Evolutionary conservation across 2,888 invertebrate genomes (phyloP), one percentile per base, ranked within the genome.

Genomic region (Dryadula phaetusa): DNA sequence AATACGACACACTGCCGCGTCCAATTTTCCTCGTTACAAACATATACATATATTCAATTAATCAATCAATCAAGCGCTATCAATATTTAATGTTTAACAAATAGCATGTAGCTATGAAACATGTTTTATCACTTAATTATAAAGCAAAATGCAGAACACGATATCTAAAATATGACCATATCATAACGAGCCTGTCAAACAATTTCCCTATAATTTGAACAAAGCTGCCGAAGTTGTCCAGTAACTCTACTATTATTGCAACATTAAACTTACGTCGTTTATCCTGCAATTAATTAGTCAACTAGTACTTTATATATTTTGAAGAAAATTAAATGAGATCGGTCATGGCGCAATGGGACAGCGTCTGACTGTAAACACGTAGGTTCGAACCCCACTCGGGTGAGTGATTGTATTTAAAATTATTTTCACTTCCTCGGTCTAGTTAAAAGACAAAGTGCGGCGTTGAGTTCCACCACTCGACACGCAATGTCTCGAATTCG

Each of bases 61-160:
- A 62, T 67, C 56, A 58, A 66, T 62, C 44, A 34, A 54, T 22
- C 8, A 44, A 18, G 12, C 20, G 47, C 66, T 18, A 66, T 62
- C 66, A 37, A 62, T 47, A 46, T 62, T 49, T 49, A 67, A 67
- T 62, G 47, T 37, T 32, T 40, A 56, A 58, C 53, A 54, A 62
- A 61, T 25, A 44, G 46, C 42, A 53, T 37, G 25, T 25, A n/a
- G 66, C 32, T 37, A 58, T 58, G 49, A 62, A 40, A 62, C 40
- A 40, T 40, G 56, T 67, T 66, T 66, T 66, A 66, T 66, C 47
- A 56, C 56, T 56, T 56, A 56, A 67, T 62, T 62, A 32, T 14
- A 34, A 58, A 37, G 62, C 40, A 46, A 46, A 34, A 44, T 42
- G 8, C 49, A 61, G 16, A 52, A 52, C 42, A 62, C 34, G 49